A percentile compares a stretch with the other conserved stretches of the same genome.
Evolutionary conservation across 2,888 invertebrate genomes (phyloP).

Genomic region (Allophyes oxyacanthae): DNA sequence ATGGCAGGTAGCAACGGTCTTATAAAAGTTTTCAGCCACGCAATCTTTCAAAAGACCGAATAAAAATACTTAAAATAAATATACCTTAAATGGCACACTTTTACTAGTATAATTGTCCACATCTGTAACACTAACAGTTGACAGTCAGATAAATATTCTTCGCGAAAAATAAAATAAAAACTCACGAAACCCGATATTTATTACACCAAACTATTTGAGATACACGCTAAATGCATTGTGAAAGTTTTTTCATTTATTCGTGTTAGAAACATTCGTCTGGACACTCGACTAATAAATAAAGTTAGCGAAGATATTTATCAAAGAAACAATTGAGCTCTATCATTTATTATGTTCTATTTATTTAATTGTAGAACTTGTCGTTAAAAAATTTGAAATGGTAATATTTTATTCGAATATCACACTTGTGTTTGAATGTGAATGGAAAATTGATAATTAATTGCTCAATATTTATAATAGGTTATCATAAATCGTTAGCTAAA

Average conservation of each 20-base stretch:
- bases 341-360: slow-evolving; percentile 15
- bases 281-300: slow-evolving; percentile 40
- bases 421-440: not conserved
- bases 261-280: slow-evolving; percentile 31
- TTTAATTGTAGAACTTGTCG: slow-evolving; percentile 3
- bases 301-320: slow-evolving; percentile 39
- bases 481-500: no score
- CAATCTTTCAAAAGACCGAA: no score
- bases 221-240: slow-evolving; percentile 32
- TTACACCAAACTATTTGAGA: slow-evolving; percentile 23
- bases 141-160: not conserved
- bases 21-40: no score
- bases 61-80: no score
- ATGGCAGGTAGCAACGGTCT: no score
- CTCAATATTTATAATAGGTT: not conserved
- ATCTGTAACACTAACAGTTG: not conserved
- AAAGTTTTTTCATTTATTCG: slow-evolving; percentile 49
- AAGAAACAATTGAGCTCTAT: slow-evolving; percentile 28
- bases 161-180: not conserved
- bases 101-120: no score
- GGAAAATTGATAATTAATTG: no score
- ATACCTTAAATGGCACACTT: no score
- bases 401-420: not conserved
- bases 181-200: slow-evolving; percentile 7
- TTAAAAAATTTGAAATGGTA: not conserved